Conservation (phyloP, 2,888 invertebrate genomes). For the Thysanoteuthis rhombus region DNA sequence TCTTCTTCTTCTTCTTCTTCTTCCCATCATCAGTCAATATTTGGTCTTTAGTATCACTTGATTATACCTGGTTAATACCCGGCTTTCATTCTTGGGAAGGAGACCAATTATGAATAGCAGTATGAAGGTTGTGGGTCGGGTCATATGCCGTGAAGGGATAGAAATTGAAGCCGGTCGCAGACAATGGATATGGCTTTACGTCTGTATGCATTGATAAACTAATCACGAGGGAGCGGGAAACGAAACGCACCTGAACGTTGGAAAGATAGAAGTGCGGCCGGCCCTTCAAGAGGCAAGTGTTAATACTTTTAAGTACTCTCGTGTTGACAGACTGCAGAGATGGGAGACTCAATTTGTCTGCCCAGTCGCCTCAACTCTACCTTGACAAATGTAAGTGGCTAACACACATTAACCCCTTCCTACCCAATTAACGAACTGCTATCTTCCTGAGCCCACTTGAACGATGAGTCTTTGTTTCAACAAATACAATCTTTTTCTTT, state of each 20-base stretch:
- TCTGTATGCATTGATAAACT: neutral
- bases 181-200: neutral
- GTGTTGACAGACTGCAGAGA: neutral
- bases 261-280: neutral
- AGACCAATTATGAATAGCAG: neutral
- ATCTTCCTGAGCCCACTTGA: neutral
- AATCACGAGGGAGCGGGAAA: neutral
- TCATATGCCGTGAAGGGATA: neutral
- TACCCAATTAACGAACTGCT: neutral
- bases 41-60: neutral
- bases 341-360: conserved; percentile 12
- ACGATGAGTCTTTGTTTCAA: neutral
- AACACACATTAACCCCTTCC: neutral
- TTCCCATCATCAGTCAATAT: neutral
- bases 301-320: neutral
- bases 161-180: neutral
- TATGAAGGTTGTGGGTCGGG: neutral
- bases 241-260: neutral
- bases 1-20: too few relatives aligned
- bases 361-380: neutral
- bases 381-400: neutral
- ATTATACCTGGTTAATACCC: neutral
- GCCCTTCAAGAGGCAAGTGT: neutral
- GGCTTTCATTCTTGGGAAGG: neutral
- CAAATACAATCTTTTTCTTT: neutral